These are phyloP conservation scores for Apamea crenata DNA, from an alignment of 2,888 invertebrate genomes.

Conservation along the genomic window DNA sequence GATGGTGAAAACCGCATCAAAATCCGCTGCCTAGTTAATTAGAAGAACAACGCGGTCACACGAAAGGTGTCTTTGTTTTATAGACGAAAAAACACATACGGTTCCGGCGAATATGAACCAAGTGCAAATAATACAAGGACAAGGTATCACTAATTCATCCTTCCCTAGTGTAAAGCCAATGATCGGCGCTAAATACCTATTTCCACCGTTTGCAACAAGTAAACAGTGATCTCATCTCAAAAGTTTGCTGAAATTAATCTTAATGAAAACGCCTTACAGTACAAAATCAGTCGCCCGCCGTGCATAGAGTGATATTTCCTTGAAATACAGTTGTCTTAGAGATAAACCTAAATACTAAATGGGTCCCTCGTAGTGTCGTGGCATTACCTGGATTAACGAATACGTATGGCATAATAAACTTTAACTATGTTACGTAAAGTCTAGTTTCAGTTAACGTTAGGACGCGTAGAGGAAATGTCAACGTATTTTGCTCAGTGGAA, in stretches of 20 bases:
- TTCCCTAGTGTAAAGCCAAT: conserved; percentile 26
- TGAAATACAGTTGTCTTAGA: conserved; percentile 60
- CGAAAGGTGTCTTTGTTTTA: neutral
- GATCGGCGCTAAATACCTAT: conserved; percentile 28
- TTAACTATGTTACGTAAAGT: conserved; percentile 43
- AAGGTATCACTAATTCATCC: conserved; percentile 19
- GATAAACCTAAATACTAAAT: conserved; percentile 62
- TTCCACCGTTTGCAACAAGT: conserved; percentile 5
- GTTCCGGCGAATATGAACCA: neutral
- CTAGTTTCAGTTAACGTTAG: conserved; percentile 34
- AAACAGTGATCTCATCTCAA: conserved; percentile 26
- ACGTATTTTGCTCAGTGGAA: conserved; percentile 37
- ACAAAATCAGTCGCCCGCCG: conserved; percentile 40
- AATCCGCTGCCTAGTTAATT: neutral
- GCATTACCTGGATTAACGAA: conserved; percentile 43
- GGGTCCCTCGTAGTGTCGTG: conserved; percentile 40
- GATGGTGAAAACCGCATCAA: neutral
- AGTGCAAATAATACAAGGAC: neutral
- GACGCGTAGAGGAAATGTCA: conserved; percentile 27
- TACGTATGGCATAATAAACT: conserved; percentile 43
- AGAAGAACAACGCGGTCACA: neutral
- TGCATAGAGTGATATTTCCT: conserved; percentile 35
- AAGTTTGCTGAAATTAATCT: conserved; percentile 30
- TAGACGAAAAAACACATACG: neutral
- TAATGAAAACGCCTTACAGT: conserved; percentile 26